Base-by-base conservation (phyloP, 2,888 invertebrate genomes). In the Palloptera scutellata region DNA sequence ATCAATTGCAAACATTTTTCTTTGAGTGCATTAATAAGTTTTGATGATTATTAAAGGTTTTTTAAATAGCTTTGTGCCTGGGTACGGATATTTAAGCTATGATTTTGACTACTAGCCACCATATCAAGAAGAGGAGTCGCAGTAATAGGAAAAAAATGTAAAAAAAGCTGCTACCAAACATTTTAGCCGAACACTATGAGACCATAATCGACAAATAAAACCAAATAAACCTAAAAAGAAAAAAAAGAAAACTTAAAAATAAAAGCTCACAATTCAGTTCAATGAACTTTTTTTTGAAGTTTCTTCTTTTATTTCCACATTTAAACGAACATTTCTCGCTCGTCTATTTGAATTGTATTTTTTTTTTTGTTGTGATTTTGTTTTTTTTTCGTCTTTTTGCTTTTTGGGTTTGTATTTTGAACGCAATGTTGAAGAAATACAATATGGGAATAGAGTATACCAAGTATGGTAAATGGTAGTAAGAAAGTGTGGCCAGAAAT, bases 211-310 rank as follows among this genome's bases (percentile, higher is more conserved):
- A 53, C 53, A 55, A 20, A 43, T 20, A 20, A 42, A 52, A 41
- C 41, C 17, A 52, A 66, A 57, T 10, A 54, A 65, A 51, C 48
- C 30, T 13, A 60, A 54, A 58, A 54, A 61, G 43, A 48, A 43
- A 13, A 59, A 8, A 59, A 59, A 64, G 17, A 66, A 48, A 66
- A 45, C 12, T 62, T 15, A 54, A 48, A 65, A 65, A 63, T 55
- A 64, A 64, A 64, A 64, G 64, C 64, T 64, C 65, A 59, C 13
- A 59, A 43, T 58, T n/a, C 59, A 52, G 79, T 79, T 79, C 79
- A 79, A 75, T 79, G 79, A 79, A 79, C 79, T 76, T 77, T 71
- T n/a, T 30, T 30, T 75, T 74, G 72, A 70, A 75, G 73, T 77
- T 79, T 64, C 69, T 69, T 68, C 67, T 66, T 70, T 61, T 59